Conservation (phyloP, 2,113 vertebrate genomes). For the Channa maculata region DNA sequence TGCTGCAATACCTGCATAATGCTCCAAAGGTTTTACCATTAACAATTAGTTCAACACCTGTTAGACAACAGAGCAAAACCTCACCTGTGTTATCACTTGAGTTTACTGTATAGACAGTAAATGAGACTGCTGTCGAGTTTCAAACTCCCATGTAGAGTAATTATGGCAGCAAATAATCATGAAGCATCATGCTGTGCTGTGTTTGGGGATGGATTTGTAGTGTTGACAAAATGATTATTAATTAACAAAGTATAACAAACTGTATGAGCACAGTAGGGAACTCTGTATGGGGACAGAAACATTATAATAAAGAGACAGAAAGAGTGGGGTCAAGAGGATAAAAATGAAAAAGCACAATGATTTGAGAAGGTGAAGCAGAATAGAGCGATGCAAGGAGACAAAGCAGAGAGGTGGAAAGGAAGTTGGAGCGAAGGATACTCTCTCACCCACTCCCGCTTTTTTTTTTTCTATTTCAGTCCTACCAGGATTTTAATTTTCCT, state of each 20-base stretch:
- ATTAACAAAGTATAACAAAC: slow-evolving; percentile 23
- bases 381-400: not conserved
- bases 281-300: not conserved
- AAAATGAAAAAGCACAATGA: not conserved
- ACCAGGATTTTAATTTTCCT: slow-evolving; percentile 23
- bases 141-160: not conserved
- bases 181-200: not conserved
- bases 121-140: not conserved
- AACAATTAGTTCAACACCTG: not conserved
- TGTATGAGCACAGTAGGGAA: not conserved
- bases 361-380: slow-evolving; percentile 2
- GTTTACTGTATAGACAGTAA: not conserved
- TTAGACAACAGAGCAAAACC: not conserved
- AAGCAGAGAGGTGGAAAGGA: not conserved
- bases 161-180: not conserved
- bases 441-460: not conserved
- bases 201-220: slow-evolving; percentile 13
- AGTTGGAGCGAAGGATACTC: not conserved
- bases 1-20: not conserved
- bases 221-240: slow-evolving; percentile 15
- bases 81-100: not conserved
- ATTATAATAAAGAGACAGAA: not conserved
- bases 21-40: not conserved
- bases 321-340: not conserved
- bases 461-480: slow-evolving; percentile 10